phyloP scores from a whole-genome alignment of 2,797 vertebrate genomes.

The Leptatherina wallacei region DNA sequence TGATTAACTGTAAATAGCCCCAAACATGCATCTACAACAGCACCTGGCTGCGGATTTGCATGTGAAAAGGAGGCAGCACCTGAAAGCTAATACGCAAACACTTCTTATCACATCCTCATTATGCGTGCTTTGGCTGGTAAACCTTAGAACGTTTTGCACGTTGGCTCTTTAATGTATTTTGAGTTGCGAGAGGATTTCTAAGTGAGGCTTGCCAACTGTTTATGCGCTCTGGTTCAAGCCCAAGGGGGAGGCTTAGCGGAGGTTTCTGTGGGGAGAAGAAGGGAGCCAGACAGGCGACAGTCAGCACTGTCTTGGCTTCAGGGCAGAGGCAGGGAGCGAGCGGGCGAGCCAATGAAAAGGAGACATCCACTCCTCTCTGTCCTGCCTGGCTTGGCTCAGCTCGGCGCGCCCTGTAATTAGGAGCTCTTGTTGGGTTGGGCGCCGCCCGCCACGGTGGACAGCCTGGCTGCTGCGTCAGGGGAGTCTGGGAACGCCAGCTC shows the following conservation, averaged over 20 bases:
- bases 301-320: slow-evolving; percentile 85
- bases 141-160: neutral
- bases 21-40: slow-evolving; percentile 11
- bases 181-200: slow-evolving; percentile 23
- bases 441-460: slow-evolving; percentile 84
- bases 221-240: slow-evolving; percentile 39
- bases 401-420: slow-evolving; percentile 90
- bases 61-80: slow-evolving; percentile 32
- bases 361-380: slow-evolving; percentile 82
- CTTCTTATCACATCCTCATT: slow-evolving; percentile 40
- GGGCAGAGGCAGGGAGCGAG: slow-evolving; percentile 82
- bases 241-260: slow-evolving; percentile 63
- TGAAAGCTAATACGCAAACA: slow-evolving; percentile 45
- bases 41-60: slow-evolving; percentile 34
- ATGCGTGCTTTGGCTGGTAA: neutral
- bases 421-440: slow-evolving; percentile 88
- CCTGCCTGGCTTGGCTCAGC: slow-evolving; percentile 70
- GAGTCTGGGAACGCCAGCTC: slow-evolving; percentile 59
- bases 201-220: slow-evolving; percentile 44
- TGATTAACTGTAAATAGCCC: slow-evolving; percentile 47
- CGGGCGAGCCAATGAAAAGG: slow-evolving; percentile 90
- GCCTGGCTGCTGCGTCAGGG: slow-evolving; percentile 69
- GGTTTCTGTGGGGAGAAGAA: slow-evolving; percentile 76
- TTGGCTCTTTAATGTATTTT: neutral
- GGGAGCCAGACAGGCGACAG: slow-evolving; percentile 82